Percentiles rank a stretch among this genome's conserved stretches.
Evolutionary conservation across 1,140 invertebrate species (phyloP).

Genomic region (Marisa cornuarietis): DNA sequence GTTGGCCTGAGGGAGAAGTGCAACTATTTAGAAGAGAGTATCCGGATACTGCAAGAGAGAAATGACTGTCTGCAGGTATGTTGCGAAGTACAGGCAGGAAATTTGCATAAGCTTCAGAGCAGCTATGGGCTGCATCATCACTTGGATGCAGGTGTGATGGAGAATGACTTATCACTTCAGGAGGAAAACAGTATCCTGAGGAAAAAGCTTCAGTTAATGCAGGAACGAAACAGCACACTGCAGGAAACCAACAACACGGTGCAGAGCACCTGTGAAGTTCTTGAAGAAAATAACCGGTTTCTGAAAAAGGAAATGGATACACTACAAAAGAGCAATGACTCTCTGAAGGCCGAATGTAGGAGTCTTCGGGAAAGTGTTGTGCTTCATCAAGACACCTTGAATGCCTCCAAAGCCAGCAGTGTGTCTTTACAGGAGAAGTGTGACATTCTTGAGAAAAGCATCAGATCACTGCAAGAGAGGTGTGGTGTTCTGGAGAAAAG

Average conservation of each 20-base stretch:
- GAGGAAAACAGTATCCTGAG: not conserved
- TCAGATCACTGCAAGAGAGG: constrained; percentile 1
- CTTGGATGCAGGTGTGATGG: no score
- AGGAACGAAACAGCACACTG: not conserved
- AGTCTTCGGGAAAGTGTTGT: not conserved
- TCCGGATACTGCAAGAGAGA: not conserved
- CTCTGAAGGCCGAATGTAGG: not conserved
- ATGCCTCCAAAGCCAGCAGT: not conserved
- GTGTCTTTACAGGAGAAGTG: not conserved
- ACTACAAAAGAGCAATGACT: constrained; percentile 1
- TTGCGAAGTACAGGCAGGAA: not conserved
- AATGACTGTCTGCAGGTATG: not conserved
- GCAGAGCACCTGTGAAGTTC: not conserved
- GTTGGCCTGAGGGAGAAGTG: not conserved
- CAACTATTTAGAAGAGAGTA: constrained; percentile 24
- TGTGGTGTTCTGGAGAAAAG: not conserved
- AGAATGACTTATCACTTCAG: not conserved
- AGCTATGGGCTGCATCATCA: no score
- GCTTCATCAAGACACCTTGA: not conserved
- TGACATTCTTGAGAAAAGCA: not conserved
- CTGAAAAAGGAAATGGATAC: constrained; percentile 1
- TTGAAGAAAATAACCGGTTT: constrained; percentile 2
- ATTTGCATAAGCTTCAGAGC: not conserved
- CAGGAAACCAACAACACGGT: not conserved
- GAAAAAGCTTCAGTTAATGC: not conserved